Base-by-base conservation (phyloP, 2,113 vertebrate genomes). In the Alligator sinensis region DNA sequence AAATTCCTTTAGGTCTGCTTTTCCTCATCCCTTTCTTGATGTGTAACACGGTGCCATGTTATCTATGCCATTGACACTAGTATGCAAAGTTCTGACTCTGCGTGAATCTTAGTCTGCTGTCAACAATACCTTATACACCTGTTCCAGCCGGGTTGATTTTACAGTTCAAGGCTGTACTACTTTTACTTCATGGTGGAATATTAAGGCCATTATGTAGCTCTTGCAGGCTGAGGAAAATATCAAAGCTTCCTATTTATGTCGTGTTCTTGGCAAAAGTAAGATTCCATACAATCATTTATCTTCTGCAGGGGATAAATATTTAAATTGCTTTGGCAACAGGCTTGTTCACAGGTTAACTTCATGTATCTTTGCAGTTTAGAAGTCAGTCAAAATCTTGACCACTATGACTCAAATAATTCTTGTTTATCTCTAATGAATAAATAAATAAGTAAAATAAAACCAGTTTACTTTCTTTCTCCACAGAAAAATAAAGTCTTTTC, bases 251-350 rank as follows among this genome's bases (percentile, higher is more conserved):
- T 96, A 91, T 92, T 77, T 92, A 54, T 96, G 84, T 95, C 93
- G 94, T 93, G 82, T 93, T 96, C 97, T 96, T 97, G 83, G 89
- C 81, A 97, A 72, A 81, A 87, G 82, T 55, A 7, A 82, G 91
- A 86, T 80, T 97, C 92, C 79, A 22, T 1, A 80, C 86, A 93
- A 91, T 85, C 86, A 95, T 94, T 97, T 97, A 93, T 96, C 83
- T 97, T 96, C 96, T 93, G 75, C 81, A 85, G 87, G 72, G 88
- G 87, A 94, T 96, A 97, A 98, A 97, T 97, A 96, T 92, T 96
- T 80, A 95, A 62, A 96, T 96, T 88, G 80, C 91, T 97, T 96
- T 97, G 96, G 96, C 95, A 97, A 95, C 94, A 94, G 85, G 89
- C 87, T 96, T 94, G 96, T 94, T 97, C 94, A 93, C 89, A 91